Conservation (phyloP, 2,888 invertebrate species). For the Hypomecis atomaria region DNA sequence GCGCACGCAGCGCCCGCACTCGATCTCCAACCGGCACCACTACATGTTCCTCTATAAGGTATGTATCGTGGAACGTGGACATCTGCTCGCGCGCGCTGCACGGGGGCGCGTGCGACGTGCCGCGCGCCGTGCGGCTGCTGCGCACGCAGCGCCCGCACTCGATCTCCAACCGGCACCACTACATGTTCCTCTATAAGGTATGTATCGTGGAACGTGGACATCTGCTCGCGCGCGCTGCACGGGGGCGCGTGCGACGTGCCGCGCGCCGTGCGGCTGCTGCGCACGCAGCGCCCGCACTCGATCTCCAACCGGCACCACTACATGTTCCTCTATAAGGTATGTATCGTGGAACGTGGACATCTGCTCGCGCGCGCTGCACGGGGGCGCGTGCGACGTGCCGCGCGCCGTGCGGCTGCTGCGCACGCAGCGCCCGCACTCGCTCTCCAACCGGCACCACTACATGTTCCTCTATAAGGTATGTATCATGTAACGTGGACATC, state of each 20-base stretch:
- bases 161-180: constrained; percentile 96
- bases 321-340: constrained; percentile 95
- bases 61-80: constrained; percentile 85
- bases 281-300: constrained; percentile 94
- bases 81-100: constrained; percentile 93
- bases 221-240: constrained; percentile 93
- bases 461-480: constrained; percentile 94
- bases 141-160: constrained; percentile 95
- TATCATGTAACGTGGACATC: too few species aligned
- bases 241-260: constrained; percentile 93
- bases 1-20: constrained; percentile 94
- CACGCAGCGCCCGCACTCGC: constrained; percentile 94
- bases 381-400: constrained; percentile 93
- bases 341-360: constrained; percentile 89
- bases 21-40: constrained; percentile 96
- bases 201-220: constrained; percentile 86
- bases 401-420: constrained; percentile 93
- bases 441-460: constrained; percentile 96
- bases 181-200: constrained; percentile 96
- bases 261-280: constrained; percentile 91
- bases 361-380: constrained; percentile 93
- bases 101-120: constrained; percentile 92
- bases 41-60: constrained; percentile 97
- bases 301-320: constrained; percentile 97
- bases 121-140: constrained; percentile 92